Base-by-base conservation (phyloP, 2,888 invertebrate genomes). In the Thecocarcelia acutangulata region DNA sequence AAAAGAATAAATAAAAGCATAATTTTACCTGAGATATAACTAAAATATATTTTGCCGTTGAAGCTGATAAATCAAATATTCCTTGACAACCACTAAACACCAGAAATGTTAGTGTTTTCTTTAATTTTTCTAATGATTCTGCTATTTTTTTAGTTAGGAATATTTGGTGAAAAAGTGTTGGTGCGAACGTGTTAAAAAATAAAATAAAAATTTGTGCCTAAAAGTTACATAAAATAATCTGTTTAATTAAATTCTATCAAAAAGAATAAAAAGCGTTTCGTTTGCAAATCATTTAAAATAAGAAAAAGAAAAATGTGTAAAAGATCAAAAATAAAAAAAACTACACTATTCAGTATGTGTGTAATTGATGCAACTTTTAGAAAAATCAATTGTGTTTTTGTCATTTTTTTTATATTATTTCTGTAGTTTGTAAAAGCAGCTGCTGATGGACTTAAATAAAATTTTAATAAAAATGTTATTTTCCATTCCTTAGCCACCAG, bases 321-420 rank as follows among this genome's bases (percentile, higher is more conserved):
- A 58, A 48, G 37, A 46, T 17, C 17, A 21, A 56, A 33, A 70
- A 37, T 42, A 61, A 12, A 68, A 59, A 61, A 12, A 68, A 59
- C 59, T 68, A 74, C 58, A 72, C 33, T 33, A 33, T 33, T 33
- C n/a, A n/a, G n/a, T 33, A 50, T 59, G 50, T 70, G 19, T 68
- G 19, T 19, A 77, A 50, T 54, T 75, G 48, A 58, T 58, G 19
- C 61, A 64, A 44, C 44, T 78, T 83, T 80, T 68, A 77, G 84
- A 84, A 85, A 85, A 85, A 85, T 85, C 85, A 84, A 85, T 85
- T 48, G 42, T 33, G 40, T 68, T 61, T 21, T 48, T 24, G 24
- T 42, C 1, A 21, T 19, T 13, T 28, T 42, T 52, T 64, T 17
- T 56, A 40, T 17, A 8, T 50, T 21, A 21, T 42, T 61, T 15